These are phyloP conservation scores for Hormaphis cornu DNA, from an alignment of 1,140 invertebrate genomes.

Conservation along the genomic window DNA sequence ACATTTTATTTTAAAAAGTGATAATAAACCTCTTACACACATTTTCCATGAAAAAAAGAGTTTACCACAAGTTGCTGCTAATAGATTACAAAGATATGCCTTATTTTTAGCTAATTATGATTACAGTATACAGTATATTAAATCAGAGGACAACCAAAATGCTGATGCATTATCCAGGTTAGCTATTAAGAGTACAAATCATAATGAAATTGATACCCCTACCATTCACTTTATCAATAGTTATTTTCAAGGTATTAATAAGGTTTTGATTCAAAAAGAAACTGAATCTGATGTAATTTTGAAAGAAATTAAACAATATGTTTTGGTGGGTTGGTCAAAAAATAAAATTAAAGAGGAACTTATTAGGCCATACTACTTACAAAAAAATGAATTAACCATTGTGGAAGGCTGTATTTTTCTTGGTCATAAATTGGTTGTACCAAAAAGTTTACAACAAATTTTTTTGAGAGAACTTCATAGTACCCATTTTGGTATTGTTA, in stretches of 20 bases:
- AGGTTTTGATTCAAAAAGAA: background rate
- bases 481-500: conserved; percentile 44
- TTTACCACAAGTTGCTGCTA: conserved; percentile 3
- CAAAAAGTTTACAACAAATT: conserved; percentile 34
- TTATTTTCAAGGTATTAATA: conserved; percentile 2
- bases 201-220: conserved; percentile 3
- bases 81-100: conserved; percentile 16
- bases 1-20: conserved; percentile 24
- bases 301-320: background rate
- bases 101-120: conserved; percentile 21
- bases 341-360: background rate
- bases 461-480: conserved; percentile 42
- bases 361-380: background rate
- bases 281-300: conserved; percentile 1
- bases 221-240: background rate
- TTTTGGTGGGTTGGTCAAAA: background rate
- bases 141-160: conserved; percentile 13
- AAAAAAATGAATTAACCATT: conserved; percentile 35
- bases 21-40: conserved; percentile 28
- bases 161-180: conserved; percentile 26
- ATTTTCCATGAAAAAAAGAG: conserved; percentile 39
- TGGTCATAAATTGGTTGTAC: conserved; percentile 39
- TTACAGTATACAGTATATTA: conserved; percentile 23
- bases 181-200: background rate
- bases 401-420: conserved; percentile 36